Evolutionary conservation across 1,140 invertebrate genomes (phyloP), one percentile per base, ranked within the genome.

Genomic region (Magallana ariakensis): DNA sequence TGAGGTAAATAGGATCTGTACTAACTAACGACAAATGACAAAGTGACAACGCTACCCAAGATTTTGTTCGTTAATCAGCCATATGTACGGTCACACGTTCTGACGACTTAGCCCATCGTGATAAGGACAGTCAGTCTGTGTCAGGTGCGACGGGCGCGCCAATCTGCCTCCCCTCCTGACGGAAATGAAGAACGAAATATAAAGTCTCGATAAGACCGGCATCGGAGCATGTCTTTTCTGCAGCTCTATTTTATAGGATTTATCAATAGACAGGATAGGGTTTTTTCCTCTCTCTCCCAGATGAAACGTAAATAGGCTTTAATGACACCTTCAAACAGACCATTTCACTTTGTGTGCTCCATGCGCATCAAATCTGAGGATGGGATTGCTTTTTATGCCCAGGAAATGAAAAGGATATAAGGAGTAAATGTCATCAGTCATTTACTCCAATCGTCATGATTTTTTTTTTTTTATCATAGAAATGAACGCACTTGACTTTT

Each of bases 141-240:
- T 75, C 66, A 75, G 66, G 66, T 75, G 66, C 58, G 19, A 7
- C 8, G 6, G 58, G 58, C 58, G 58, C 66, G 66, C 66, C 66
- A 75, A 6, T 2, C 19, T 13, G 66, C 66, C 66, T 75, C 66
- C 66, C 66, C 8, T 46, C 33, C 66, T 26, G 22, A 11, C 66
- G 66, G 66, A 75, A 75, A 75, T 75, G 66, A 75, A 75, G 66
- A 46, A 75, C 66, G 66, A 75, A 75, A 75, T 75, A 75, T 26
- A 11, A 13, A 75, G 66, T 75, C 66, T 75, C 66, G 66, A 75
- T 75, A 75, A 75, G 66, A 26, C 22, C 22, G 66, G 19, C 66
- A 75, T 13, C 66, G 22, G 66, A 75, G 66, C 66, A 75, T 75
- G 66, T 75, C 66, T 19, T 26, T 75, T 75, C 33, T 75, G 66